Conservation (phyloP, 2,888 invertebrate species). For the Bruchidius siliquastri region DNA sequence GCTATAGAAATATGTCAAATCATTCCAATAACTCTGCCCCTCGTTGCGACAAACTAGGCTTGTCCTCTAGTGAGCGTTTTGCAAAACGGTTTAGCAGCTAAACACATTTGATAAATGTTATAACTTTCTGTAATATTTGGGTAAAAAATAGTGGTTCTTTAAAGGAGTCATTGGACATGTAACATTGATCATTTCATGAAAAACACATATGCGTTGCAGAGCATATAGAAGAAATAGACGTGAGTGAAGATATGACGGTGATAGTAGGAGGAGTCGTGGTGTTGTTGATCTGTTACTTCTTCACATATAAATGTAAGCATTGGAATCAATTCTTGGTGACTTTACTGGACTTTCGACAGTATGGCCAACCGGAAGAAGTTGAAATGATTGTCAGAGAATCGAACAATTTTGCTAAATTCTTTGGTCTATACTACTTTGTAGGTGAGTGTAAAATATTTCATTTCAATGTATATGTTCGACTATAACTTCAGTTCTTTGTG, state of each 20-base stretch:
- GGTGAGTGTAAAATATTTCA: not conserved
- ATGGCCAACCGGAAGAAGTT: not conserved
- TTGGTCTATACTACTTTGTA: not conserved
- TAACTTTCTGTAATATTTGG: no score
- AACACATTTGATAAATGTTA: no score
- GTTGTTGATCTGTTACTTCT: not conserved
- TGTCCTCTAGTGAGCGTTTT: no score
- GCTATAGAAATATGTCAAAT: no score
- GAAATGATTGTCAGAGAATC: not conserved
- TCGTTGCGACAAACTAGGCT: no score
- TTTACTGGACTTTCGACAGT: not conserved
- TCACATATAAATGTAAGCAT: not conserved
- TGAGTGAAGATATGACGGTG: constrained; percentile 2
- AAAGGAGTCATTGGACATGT: no score
- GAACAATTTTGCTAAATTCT: not conserved
- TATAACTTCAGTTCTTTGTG: no score
- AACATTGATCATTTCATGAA: not conserved
- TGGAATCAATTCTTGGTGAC: not conserved
- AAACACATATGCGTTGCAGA: not conserved
- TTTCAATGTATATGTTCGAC: no score
- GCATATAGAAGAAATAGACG: not conserved
- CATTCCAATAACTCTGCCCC: no score
- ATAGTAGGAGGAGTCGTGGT: not conserved
- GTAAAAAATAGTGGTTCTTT: no score
- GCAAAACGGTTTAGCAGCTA: no score